Percentiles rank a stretch among this genome's conserved stretches.
phyloP scores from a whole-genome alignment of 2,113 vertebrate species.

The Lanius collurio region DNA sequence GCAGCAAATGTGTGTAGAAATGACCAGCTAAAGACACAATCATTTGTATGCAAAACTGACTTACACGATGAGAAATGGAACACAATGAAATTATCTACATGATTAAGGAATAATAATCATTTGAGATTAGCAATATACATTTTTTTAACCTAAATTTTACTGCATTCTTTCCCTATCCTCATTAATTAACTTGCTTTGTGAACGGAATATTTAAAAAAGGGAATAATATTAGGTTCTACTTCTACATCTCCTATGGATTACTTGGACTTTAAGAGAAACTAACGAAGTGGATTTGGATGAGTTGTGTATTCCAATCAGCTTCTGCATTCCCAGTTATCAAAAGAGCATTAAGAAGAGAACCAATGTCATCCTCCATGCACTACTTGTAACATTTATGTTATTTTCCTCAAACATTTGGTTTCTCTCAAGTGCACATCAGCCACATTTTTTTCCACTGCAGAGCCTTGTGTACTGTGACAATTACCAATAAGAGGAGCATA shows the following conservation, averaged over 20 bases:
- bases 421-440: background rate
- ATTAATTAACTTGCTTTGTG: background rate
- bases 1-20: conserved; percentile 5
- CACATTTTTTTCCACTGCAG: background rate
- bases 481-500: background rate
- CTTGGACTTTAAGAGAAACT: background rate
- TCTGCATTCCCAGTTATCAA: background rate
- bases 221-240: background rate
- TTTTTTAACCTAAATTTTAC: background rate
- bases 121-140: background rate
- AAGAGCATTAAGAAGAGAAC: background rate
- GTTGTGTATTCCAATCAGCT: background rate
- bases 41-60: background rate
- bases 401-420: background rate
- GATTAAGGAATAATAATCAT: background rate
- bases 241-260: background rate
- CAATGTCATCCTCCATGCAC: background rate
- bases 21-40: background rate
- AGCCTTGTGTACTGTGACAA: background rate
- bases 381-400: background rate
- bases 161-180: background rate
- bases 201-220: background rate
- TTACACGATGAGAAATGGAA: background rate
- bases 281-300: background rate
- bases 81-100: background rate